Base-by-base conservation (phyloP, 2,888 invertebrate species). In the Campopleginae sp. region DNA sequence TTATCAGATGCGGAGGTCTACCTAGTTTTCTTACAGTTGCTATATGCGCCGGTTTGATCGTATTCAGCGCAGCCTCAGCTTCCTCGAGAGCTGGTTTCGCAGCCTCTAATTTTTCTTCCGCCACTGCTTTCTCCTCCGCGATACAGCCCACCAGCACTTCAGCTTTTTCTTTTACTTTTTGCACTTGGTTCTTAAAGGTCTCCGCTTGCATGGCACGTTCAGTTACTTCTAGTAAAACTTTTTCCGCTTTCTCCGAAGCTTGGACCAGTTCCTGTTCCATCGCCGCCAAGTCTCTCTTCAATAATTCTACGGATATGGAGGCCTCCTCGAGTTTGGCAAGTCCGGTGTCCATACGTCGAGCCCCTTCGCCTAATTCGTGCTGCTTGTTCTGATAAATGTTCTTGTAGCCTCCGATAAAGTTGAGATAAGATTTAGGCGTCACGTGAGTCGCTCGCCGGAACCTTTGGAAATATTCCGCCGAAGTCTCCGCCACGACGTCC, bases 11-110 rank as follows among this genome's bases (percentile, higher is more conserved):
- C 0, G 99, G 99, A 0, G 99, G 99, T 86, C 99, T 95, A 10
- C 98, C 99, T 78, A 99, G 94, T 94, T 99, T 99, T 88, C 99
- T 95, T 0, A 99, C 99, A 71, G 98, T 98, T 1, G 98, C 95
- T 88, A 99, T 99, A 92, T 99, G 98, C 5, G 98, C 98, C 58
- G 98, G 98, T 93, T 99, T 99, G 83, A 99, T 99, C 0, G 99
- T 99, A 91, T 98, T 98, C 27, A 99, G 94, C 0, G 99, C 99
- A 51, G 97, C 96, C 94, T 99, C 99, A 0, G 99, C 99, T 94
- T 98, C 98, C 94, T 98, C 98, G 44, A 99, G 94, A 0, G 99
- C 99, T 0, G 99, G 99, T 91, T 98, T 98, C 1, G 99, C 99
- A 2, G 98, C 98, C 94, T 99, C 98, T 51, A 99, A 93, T 92